Evolutionary conservation across 2,797 vertebrate species (phyloP), one percentile per base, ranked within the genome.

Genomic region (Anguilla anguilla): DNA sequence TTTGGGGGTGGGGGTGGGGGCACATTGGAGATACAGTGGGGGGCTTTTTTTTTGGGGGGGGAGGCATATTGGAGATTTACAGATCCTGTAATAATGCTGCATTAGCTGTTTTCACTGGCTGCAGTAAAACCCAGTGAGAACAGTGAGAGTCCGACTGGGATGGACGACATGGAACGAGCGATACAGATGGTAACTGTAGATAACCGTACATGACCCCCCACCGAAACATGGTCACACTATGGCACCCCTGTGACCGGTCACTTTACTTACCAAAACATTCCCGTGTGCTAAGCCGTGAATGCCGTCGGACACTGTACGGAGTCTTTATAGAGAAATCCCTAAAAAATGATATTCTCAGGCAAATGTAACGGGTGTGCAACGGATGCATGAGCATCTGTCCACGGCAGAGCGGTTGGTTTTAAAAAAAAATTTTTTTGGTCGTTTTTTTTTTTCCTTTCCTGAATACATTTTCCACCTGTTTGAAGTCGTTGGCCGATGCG

Each of bases 391-490:
- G 35, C 69, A 74, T 74, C 69, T 74, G 69, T 74, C 69, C 35
- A 67, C 61, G 61, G n/a, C 2, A 35, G 11, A 31, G 10, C 28
- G 31, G 28, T 74, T 74, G 7, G 93, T 35, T 35, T 35, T 35
- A 1, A 1, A 35, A 35, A 35, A n/a, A n/a, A n/a, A n/a, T 89
- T 91, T 59, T 87, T 91, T 88, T 81, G 69, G 84, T 82, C 88
- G 43, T 3, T 64, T 64, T 64, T n/a, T 67, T 67, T 22, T 25
- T 59, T 57, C 74, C 85, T 35, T 35, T 51, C 90, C 90, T 91
- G 93, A 93, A 94, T 94, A 93, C 87, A 94, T 94, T 94, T 94
- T 94, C 92, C 91, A 94, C 93, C 93, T 94, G 92, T 94, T 94
- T 94, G 94, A 93, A 93, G 91, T 90, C 90, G 92, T 93, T 92